Evolutionary conservation across 2,113 vertebrate species (phyloP).

Genomic region (Benitochromis conjunctus): DNA sequence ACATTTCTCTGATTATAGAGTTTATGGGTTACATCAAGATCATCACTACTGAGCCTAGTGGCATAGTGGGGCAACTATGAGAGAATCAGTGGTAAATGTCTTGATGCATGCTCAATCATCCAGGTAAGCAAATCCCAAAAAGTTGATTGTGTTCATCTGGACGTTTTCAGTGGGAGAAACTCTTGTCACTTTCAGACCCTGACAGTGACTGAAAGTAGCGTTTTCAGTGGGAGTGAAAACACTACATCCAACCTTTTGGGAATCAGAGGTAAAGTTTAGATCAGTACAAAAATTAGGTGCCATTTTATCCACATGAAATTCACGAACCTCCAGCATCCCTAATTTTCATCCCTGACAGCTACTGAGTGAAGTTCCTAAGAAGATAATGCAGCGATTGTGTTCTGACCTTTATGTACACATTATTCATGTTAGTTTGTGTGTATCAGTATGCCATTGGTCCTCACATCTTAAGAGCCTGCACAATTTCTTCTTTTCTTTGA

Average conservation of each 20-base stretch:
- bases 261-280: not conserved
- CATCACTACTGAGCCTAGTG: not conserved
- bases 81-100: too few species aligned
- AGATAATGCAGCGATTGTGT: not conserved
- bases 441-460: not conserved
- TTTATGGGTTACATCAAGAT: not conserved
- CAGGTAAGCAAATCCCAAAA: too few species aligned
- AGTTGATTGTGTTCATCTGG: too few species aligned
- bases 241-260: too few species aligned
- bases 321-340: not conserved
- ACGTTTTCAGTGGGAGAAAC: too few species aligned
- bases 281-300: not conserved
- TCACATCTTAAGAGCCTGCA: not conserved
- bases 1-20: not conserved
- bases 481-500: constrained; percentile 25
- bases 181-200: too few species aligned
- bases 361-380: not conserved
- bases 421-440: not conserved
- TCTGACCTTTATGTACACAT: not conserved
- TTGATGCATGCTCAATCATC: too few species aligned
- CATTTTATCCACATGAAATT: not conserved
- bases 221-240: too few species aligned
- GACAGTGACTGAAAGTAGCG: too few species aligned
- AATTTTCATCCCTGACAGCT: not conserved
- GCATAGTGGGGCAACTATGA: not conserved